A percentile compares a stretch with the other conserved stretches of the same genome.
Evolutionary conservation across 2,888 invertebrate genomes (phyloP).

Genomic region (Harpalus rubripes): DNA sequence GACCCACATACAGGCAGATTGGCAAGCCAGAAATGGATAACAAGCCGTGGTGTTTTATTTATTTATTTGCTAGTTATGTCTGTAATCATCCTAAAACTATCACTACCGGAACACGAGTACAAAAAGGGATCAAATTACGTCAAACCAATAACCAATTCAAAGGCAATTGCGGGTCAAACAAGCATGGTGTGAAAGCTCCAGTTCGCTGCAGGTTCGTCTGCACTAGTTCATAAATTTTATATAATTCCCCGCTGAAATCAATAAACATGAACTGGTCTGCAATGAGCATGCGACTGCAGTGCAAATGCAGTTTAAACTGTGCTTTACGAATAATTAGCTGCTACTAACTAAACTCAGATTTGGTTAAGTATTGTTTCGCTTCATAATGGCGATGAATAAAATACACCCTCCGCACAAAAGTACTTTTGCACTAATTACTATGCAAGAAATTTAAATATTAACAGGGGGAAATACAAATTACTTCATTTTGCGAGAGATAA

Average conservation of each 20-base stretch:
- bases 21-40: no score
- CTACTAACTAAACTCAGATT: constrained; percentile 18
- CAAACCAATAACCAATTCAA: not conserved
- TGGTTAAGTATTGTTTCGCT: constrained; percentile 24
- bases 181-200: not conserved
- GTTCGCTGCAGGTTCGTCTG: constrained; percentile 16
- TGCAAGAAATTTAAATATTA: not conserved
- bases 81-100: no score
- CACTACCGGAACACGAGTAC: no score
- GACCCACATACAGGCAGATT: no score
- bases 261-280: constrained; percentile 47
- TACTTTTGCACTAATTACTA: not conserved
- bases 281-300: constrained; percentile 25
- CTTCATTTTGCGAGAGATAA: not conserved
- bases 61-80: no score
- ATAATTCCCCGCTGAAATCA: constrained; percentile 45
- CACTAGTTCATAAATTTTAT: constrained; percentile 47
- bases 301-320: constrained; percentile 32
- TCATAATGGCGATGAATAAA: constrained; percentile 19
- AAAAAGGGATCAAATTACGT: no score
- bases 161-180: not conserved
- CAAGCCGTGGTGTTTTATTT: no score
- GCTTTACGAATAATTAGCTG: constrained; percentile 43
- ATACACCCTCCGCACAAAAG: not conserved
- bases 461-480: not conserved